Base-by-base conservation (phyloP, 2,113 vertebrate genomes). In the Nycticebus coucang region DNA sequence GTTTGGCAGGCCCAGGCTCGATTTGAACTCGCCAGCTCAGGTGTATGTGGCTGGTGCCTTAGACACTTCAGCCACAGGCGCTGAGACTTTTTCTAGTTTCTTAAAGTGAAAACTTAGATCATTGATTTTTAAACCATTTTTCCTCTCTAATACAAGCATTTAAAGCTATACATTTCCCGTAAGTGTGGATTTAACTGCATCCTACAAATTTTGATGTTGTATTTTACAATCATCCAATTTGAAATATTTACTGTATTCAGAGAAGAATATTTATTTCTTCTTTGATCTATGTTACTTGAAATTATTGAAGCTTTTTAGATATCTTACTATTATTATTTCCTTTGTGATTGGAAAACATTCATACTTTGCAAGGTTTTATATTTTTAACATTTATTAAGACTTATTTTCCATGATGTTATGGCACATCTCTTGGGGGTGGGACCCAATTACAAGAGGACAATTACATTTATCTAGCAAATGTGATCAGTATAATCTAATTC, bases 241-340 rank as follows among this genome's bases (percentile, higher is more conserved):
- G 78, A 88, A 88, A 92, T 88, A 69, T 35, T 82, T 22, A 75
- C 11, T 75, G 88, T 86, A 77, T 57, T 86, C 4, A 89, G 45
- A 92, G 14, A 74, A 84, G 28, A 82, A n/a, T 55, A 33, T 78
- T 77, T 96, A 35, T 78, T 77, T 96, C 18, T 78, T 94, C 22
- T 57, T 91, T 92, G 64, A 78, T 57, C 69, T 96, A 55, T 33
- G 26, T 85, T 80, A 55, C 66, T 94, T 84, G n/a, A 84, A 71
- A 64, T 62, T 41, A 55, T 74, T 85, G 72, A 85, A 30, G 30
- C 41, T 62, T 95, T 89, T 93, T 81, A 80, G 33, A 53, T 77
- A 91, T 68, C 75, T 75, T 28, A 66, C 75, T 93, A 26, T 64
- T 86, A 81, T 79, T 86, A 50, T 59, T 62, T 83, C 35, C n/a